phyloP scores from a whole-genome alignment of 2,113 vertebrate species.

The Dipodomys spectabilis region DNA sequence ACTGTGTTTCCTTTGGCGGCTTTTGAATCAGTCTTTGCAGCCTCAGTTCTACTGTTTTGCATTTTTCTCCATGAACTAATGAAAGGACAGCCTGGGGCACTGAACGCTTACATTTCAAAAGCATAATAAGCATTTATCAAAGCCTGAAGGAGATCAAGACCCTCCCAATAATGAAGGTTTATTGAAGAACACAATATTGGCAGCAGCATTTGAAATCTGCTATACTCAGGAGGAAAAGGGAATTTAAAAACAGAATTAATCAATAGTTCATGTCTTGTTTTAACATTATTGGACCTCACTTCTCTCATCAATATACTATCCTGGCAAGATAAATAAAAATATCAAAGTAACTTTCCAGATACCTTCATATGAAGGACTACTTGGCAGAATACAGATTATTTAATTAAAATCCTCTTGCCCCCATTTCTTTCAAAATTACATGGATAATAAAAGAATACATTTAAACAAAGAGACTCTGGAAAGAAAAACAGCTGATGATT shows the following conservation, averaged over 20 bases:
- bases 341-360: slow-evolving; percentile 82
- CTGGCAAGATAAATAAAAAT: slow-evolving; percentile 86
- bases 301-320: slow-evolving; percentile 84
- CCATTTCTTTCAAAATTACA: slow-evolving; percentile 61
- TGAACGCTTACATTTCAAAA: slow-evolving; percentile 74
- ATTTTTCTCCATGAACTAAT: slow-evolving; percentile 7
- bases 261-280: slow-evolving; percentile 86
- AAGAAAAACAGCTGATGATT: slow-evolving; percentile 69
- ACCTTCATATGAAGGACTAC: slow-evolving; percentile 81
- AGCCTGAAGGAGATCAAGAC: slow-evolving; percentile 76
- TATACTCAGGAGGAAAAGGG: slow-evolving; percentile 78
- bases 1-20: neutral
- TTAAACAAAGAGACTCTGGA: slow-evolving; percentile 69
- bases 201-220: slow-evolving; percentile 80
- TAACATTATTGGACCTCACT: slow-evolving; percentile 82
- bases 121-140: slow-evolving; percentile 79
- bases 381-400: slow-evolving; percentile 85
- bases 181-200: slow-evolving; percentile 79
- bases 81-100: slow-evolving; percentile 56
- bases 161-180: slow-evolving; percentile 77
- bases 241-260: slow-evolving; percentile 83
- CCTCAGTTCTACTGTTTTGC: slow-evolving; percentile 24
- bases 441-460: slow-evolving; percentile 71
- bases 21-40: slow-evolving; percentile 25
- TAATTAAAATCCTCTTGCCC: slow-evolving; percentile 79